phyloP scores from a whole-genome alignment of 2,888 invertebrate genomes.

The Arge pagana region DNA sequence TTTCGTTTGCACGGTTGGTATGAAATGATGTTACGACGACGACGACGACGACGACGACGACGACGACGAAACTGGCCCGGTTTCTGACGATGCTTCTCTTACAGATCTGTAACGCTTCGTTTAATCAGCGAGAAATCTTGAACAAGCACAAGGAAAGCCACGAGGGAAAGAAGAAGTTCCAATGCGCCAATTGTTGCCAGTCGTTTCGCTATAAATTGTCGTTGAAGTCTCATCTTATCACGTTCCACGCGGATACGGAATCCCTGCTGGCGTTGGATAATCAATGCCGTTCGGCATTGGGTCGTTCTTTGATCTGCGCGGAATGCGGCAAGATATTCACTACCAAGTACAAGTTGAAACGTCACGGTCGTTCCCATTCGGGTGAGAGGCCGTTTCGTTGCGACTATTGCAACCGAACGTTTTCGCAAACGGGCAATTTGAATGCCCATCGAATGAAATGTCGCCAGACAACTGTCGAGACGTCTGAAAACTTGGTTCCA shows the following conservation, averaged over 20 bases:
- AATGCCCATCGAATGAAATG: conserved; percentile 51
- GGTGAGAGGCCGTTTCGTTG: conserved; percentile 52
- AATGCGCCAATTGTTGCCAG: conserved; percentile 51
- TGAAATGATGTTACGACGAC: background rate
- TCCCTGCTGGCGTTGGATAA: background rate
- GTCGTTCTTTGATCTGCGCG: conserved; percentile 36
- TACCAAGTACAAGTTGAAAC: conserved; percentile 50
- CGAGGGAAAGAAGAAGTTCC: conserved; percentile 48
- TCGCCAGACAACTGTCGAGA: conserved; percentile 31
- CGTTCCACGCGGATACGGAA: conserved; percentile 44
- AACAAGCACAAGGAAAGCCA: conserved; percentile 50
- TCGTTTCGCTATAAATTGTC: conserved; percentile 52
- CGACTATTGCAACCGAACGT: conserved; percentile 47
- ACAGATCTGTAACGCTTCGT: conserved; percentile 52
- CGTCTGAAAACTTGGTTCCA: conserved; percentile 7
- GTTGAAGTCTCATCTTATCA: conserved; percentile 50
- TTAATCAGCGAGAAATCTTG: conserved; percentile 52
- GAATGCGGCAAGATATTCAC: conserved; percentile 53
- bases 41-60: background rate
- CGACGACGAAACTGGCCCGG: background rate
- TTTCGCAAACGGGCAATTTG: conserved; percentile 53
- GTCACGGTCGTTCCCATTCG: conserved; percentile 49
- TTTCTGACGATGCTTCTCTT: background rate
- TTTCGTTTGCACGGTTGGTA: conserved; percentile 60
- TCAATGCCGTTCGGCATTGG: background rate